Base-by-base conservation (phyloP, 2,113 vertebrate genomes). In the Hippolais icterina region DNA sequence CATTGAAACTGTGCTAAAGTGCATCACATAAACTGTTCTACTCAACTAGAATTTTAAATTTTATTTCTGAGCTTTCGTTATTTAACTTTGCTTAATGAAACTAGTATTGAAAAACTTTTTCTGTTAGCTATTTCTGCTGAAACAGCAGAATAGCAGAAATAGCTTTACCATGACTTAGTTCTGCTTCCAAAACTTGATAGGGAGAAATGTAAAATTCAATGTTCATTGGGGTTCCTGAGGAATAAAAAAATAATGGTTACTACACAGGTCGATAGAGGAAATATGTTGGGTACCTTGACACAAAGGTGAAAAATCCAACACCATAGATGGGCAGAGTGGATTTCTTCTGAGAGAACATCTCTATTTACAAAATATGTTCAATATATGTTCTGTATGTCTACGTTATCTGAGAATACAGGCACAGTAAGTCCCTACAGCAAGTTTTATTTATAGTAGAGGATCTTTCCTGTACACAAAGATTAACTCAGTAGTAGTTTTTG, bases 141-240 rank as follows among this genome's bases (percentile, higher is more conserved):
- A 66, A 76, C 15, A 50, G 61, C 31, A 66, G 41, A 63, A 72
- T 47, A 39, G 49, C 33, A 53, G n/a, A 64, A 64, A 76, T 68
- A 76, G 29, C 29, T 93, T 95, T 98, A 98, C 98, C 94, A 19
- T 95, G 53, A 85, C 94, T 91, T 52, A 97, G 92, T 50, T 97
- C 83, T 83, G 94, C 96, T 61, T 86, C 86, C 47, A 98, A 88
- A 71, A 82, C 63, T 79, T 98, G 97, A 88, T 93, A 96, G 3
- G 97, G 98, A n/a, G 96, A 93, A 65, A 98, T 78, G 66, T 97
- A 98, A 95, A 98, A 99, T 95, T 98, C 98, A 66, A 98, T 96
- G 37, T 61, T 98, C 96, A 98, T 95, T 63, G 97, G 98, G 16
- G 69, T 94, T 89, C 98, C 98, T 99, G 84, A 91, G 59, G 39